Evolutionary conservation across 1,140 invertebrate genomes (phyloP).

Genomic region (Acromyrmex charruanus): DNA sequence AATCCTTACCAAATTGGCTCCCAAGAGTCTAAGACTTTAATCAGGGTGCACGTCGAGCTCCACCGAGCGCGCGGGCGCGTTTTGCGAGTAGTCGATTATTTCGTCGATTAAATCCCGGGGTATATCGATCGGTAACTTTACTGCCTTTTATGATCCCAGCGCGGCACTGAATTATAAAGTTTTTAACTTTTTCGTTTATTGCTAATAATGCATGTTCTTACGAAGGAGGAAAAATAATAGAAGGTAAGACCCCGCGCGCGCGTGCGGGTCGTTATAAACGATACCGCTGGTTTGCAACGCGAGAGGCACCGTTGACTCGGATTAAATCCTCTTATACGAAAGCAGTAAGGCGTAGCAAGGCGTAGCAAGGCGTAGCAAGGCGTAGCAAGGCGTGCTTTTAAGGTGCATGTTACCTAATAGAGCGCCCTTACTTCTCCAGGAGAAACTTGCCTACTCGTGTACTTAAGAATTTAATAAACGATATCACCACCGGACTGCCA

Average conservation of each 20-base stretch:
- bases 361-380: neutral
- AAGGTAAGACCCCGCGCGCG: neutral
- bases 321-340: conserved; percentile 18
- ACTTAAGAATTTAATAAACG: conserved; percentile 76
- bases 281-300: conserved; percentile 15
- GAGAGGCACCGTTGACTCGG: conserved; percentile 13
- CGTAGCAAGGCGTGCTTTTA: conserved; percentile 11
- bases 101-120: conserved; percentile 50
- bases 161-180: conserved; percentile 37
- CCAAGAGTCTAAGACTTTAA: conserved; percentile 68
- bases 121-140: conserved; percentile 49
- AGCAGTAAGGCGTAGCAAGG: neutral
- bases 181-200: conserved; percentile 53
- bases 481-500: conserved; percentile 59
- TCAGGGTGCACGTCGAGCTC: conserved; percentile 71
- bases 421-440: neutral
- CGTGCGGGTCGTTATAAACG: neutral
- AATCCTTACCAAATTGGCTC: conserved; percentile 71
- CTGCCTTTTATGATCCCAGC: conserved; percentile 17
- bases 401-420: conserved; percentile 31
- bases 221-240: neutral
- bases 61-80: conserved; percentile 59
- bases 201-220: neutral
- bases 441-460: conserved; percentile 36
- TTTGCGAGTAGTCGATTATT: conserved; percentile 70